These are phyloP conservation scores for Cryptus armator DNA, from an alignment of 2,888 invertebrate species.

Conservation along the genomic window DNA sequence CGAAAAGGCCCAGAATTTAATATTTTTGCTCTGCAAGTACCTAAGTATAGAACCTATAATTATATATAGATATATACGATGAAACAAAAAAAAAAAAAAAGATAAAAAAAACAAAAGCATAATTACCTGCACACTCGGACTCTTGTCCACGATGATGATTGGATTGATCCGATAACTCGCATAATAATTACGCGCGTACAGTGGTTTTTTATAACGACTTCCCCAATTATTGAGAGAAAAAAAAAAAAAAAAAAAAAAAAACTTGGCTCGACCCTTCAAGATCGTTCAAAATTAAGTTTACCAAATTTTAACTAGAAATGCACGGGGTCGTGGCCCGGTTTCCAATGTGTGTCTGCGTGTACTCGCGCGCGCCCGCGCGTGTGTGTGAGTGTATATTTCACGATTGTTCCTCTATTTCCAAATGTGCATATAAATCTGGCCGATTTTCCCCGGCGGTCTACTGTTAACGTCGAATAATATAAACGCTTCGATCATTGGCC, in stretches of 20 bases:
- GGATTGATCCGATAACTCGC: constrained; percentile 34
- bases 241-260: constrained; percentile 26
- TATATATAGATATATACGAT: constrained; percentile 67
- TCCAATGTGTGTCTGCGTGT: constrained; percentile 50
- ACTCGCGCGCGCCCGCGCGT: constrained; percentile 22
- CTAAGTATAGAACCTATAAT: constrained; percentile 66
- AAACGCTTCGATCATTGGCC: constrained; percentile 30
- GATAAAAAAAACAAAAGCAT: constrained; percentile 45
- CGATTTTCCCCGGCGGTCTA: constrained; percentile 36
- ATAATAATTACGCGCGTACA: constrained; percentile 36
- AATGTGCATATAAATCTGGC: constrained; percentile 58
- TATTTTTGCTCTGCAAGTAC: constrained; percentile 69
- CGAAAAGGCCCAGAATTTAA: constrained; percentile 62
- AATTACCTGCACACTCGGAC: constrained; percentile 59
- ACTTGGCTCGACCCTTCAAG: constrained; percentile 54
- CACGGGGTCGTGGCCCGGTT: constrained; percentile 47
- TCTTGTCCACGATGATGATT: constrained; percentile 49
- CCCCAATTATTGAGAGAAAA: constrained; percentile 21
- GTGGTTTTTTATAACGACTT: constrained; percentile 4
- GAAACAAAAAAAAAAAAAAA: constrained; percentile 28
- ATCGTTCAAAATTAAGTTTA: constrained; percentile 69
- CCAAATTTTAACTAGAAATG: constrained; percentile 65
- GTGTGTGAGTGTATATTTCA: constrained; percentile 55
- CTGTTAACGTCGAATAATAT: constrained; percentile 34
- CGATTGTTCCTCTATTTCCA: constrained; percentile 59